Evolutionary conservation across 2,888 invertebrate genomes (phyloP), one percentile per base, ranked within the genome.

Genomic region (Crioceris asparagi): DNA sequence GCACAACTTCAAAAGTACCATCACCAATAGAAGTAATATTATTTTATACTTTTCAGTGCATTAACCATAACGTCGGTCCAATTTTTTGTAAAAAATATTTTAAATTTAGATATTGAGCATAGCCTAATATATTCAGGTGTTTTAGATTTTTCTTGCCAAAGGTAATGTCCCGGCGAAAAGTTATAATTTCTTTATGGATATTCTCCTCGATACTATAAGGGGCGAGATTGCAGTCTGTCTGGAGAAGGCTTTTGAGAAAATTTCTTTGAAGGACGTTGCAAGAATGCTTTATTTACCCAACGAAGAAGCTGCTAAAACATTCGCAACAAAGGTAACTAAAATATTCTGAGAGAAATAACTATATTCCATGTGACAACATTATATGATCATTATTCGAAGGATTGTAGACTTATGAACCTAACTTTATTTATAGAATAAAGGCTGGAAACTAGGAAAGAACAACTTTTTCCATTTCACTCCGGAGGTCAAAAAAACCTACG

Each of bases 161-260:
- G 91, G 85, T 16, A 93, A 92, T 65, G 94, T 97, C 4, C 97
- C 98, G 41, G 91, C 96, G 1, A 86, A 87, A 45, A 87, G 84
- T 45, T 98, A 97, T 66, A 91, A 86, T 44, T 83, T 92, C 53
- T 98, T 98, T 64, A 96, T 98, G 75, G 92, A 97, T 52, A 91
- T 93, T 41, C 70, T 98, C 11, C 65, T 97, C 33, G 87, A 94
- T 53, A 97, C 98, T 0, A 92, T 97, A 19, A 76, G 97, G 32
- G 86, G 87, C 52, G 97, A 98, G 67, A 97, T 98, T 47, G 94
- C 92, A 1, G 83, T 83, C 0, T 97, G 97, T 59, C 83, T 98
- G 60, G 94, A 97, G 64, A 94, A 90, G 60, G 94, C 97, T 0
- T 98, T 94, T 62, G 84, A 86, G 43, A 83, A 82, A 59, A 86